Base-by-base conservation (phyloP, 2,888 invertebrate species). In the Craniophora ligustri region DNA sequence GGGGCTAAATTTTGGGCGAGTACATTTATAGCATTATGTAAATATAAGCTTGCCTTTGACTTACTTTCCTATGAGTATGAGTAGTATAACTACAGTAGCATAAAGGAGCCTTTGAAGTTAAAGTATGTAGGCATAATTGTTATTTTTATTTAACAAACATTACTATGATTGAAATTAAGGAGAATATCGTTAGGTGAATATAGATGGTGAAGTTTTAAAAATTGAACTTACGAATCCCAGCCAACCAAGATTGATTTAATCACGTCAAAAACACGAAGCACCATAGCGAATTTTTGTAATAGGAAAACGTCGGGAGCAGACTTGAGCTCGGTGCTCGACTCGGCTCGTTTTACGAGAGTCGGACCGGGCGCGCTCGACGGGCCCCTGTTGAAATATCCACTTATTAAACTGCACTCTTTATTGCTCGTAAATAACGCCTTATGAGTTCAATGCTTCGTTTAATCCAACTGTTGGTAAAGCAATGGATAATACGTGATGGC, bases 401-500 rank as follows among this genome's bases (percentile, higher is more conserved):
- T 86, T 88, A 85, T 85, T 85, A 87, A 84, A 85, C 80, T 85
- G 81, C 84, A 82, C 77, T 85, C 78, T 86, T 88, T 85, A 86
- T 82, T 69, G 81, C 79, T 87, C 87, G 78, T 91, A 88, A 90
- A 87, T 88, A 82, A 78, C 70, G 71, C 56, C 76, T 87, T 87
- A 87, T 85, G 86, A 85, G 89, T 87, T 85, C 87, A 87, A 83
- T 80, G 88, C 85, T 86, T 85, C 83, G 75, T 76, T 81, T 83
- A 81, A 84, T 82, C 79, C 75, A 59, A 65, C 62, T 71, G 72
- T 75, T 75, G 75, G 72, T 76, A 72, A 71, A 67, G 42, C 26
- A 44, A 72, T 74, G 67, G 64, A 69, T 65, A 69, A 65, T 67
- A 69, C 76, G 73, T 67, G 64, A 64, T 51, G n/a, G 55, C 70